These are phyloP conservation scores for Pristionchus arcanus DNA, from an alignment of 2,888 invertebrate species.

Conservation along the genomic window DNA sequence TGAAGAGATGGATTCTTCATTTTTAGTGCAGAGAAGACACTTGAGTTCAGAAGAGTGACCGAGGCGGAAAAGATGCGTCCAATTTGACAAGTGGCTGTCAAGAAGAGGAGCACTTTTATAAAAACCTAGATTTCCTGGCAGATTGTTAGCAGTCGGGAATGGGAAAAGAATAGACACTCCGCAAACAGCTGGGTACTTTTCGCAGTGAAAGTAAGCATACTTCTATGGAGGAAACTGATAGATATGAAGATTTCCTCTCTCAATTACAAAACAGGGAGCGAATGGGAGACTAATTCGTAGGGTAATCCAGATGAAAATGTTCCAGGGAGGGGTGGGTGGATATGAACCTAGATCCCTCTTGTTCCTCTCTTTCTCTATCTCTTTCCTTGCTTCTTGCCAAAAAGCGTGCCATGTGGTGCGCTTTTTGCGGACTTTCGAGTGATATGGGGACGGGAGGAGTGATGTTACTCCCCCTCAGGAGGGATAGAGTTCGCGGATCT, in stretches of 20 bases:
- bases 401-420: constrained; percentile 34
- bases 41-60: constrained; percentile 1
- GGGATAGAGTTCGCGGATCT: not conserved
- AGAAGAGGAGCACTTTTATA: not conserved
- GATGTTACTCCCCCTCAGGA: not conserved
- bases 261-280: no score
- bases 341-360: not conserved
- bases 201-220: no score
- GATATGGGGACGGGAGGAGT: not conserved
- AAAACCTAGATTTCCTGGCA: no score
- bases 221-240: no score
- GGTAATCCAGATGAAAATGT: no score
- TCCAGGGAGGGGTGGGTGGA: not conserved
- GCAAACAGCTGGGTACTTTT: no score
- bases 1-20: not conserved
- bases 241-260: not conserved
- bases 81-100: not conserved
- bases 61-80: not conserved
- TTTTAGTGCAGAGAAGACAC: not conserved
- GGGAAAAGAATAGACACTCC: no score
- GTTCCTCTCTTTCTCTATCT: not conserved
- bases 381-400: not conserved
- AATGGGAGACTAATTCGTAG: no score
- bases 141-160: no score
- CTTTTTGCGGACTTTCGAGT: constrained; percentile 34